Evolutionary conservation across 2,797 vertebrate genomes (phyloP).

Genomic region (Coregonus sp.): DNA sequence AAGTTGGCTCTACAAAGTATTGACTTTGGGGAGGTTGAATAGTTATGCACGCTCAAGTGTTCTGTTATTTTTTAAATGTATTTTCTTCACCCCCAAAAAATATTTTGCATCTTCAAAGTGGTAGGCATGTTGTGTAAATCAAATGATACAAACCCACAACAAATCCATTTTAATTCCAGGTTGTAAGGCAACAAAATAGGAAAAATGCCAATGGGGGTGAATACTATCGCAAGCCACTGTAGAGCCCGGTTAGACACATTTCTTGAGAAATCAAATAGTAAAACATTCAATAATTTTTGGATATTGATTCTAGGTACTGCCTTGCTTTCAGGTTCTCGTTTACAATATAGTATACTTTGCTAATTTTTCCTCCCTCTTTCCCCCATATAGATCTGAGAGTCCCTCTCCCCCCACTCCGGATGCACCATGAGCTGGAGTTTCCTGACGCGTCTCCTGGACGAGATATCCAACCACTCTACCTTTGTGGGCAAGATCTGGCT

Average conservation of each 20-base stretch:
- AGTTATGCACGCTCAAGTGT: too few relatives aligned
- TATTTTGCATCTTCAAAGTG: too few relatives aligned
- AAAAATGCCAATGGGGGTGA: too few relatives aligned
- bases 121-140: too few relatives aligned
- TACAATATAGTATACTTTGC: neutral
- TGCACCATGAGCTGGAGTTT: conserved; percentile 92
- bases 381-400: conserved; percentile 52
- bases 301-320: neutral
- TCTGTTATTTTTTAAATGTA: too few relatives aligned
- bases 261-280: neutral
- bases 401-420: conserved; percentile 3
- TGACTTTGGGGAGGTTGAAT: too few relatives aligned
- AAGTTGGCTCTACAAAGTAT: too few relatives aligned
- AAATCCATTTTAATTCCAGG: too few relatives aligned
- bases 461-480: conserved; percentile 94
- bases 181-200: too few relatives aligned
- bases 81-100: too few relatives aligned
- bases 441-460: conserved; percentile 87
- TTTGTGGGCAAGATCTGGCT: conserved; percentile 94
- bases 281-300: neutral
- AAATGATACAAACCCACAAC: too few relatives aligned
- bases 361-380: conserved; percentile 5
- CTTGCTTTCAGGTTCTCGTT: neutral
- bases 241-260: neutral
- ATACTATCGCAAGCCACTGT: too few relatives aligned